Evolutionary conservation across 1,140 invertebrate genomes (phyloP).

Genomic region (Drosophila ogumai): DNA sequence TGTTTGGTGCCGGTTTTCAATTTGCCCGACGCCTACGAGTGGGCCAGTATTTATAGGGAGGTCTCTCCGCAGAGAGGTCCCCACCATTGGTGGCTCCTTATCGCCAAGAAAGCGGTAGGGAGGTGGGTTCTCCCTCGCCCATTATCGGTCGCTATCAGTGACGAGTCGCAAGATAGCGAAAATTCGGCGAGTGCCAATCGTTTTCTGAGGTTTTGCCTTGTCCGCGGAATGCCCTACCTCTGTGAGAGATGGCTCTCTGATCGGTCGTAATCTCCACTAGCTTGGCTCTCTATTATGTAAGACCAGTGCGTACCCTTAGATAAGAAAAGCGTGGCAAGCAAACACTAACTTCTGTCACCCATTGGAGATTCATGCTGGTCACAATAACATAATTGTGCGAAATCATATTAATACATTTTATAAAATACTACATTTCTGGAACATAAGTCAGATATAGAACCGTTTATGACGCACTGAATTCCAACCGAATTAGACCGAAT

Average conservation of each 20-base stretch:
- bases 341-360: not conserved
- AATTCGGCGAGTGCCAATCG: conserved; percentile 41
- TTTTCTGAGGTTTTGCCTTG: conserved; percentile 1
- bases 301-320: conserved; percentile 16
- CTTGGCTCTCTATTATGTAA: conserved; percentile 17
- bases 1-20: conserved; percentile 50
- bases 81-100: conserved; percentile 33
- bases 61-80: conserved; percentile 14
- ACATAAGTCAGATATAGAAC: not conserved
- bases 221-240: conserved; percentile 14
- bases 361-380: not conserved
- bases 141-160: conserved; percentile 33
- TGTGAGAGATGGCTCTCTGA: conserved; percentile 2
- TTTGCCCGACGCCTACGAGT: conserved; percentile 39
- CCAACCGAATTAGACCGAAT: not conserved
- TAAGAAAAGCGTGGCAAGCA: conserved; percentile 16
- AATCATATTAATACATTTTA: not conserved
- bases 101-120: conserved; percentile 28
- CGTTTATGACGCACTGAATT: conserved; percentile 25
- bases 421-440: conserved; percentile 3
- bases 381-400: conserved; percentile 4
- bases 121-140: not conserved
- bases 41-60: conserved; percentile 59
- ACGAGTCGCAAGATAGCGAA: conserved; percentile 29
- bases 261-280: conserved; percentile 24